Evolutionary conservation across 2,888 invertebrate species (phyloP).

Genomic region (Phyto melanocephala): DNA sequence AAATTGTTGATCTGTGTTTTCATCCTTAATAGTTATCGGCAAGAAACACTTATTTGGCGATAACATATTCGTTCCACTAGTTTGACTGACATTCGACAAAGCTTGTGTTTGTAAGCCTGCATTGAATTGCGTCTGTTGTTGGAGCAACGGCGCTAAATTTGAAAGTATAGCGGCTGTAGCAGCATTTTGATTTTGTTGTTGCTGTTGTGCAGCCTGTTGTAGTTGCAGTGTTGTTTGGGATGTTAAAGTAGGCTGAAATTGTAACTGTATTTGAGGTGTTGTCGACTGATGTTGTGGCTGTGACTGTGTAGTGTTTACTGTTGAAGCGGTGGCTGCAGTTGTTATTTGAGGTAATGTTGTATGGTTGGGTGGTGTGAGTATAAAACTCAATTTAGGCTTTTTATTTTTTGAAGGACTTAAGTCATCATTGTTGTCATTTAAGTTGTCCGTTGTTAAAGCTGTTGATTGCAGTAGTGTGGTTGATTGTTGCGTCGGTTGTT

Average conservation of each 20-base stretch:
- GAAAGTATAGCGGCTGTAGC: constrained; percentile 62
- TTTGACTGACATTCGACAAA: constrained; percentile 36
- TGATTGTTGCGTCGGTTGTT: constrained; percentile 60
- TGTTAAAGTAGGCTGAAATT: constrained; percentile 60
- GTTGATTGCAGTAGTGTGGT: constrained; percentile 50
- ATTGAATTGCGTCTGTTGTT: constrained; percentile 63
- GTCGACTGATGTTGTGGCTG: constrained; percentile 42
- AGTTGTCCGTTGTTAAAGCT: constrained; percentile 69
- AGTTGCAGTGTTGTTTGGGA: constrained; percentile 54
- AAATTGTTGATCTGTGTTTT: constrained; percentile 78
- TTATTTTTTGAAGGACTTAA: constrained; percentile 71
- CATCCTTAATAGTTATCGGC: constrained; percentile 78
- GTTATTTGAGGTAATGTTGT: constrained; percentile 65
- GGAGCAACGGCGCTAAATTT: constrained; percentile 66
- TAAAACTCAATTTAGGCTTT: constrained; percentile 77
- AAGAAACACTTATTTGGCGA: constrained; percentile 77
- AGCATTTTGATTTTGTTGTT: constrained; percentile 66
- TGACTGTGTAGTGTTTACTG: constrained; percentile 8
- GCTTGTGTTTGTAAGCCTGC: constrained; percentile 39
- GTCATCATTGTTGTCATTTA: constrained; percentile 62
- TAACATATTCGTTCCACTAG: constrained; percentile 68
- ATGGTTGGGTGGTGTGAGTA: constrained; percentile 73
- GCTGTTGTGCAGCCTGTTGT: constrained; percentile 63
- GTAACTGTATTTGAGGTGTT: constrained; percentile 68
- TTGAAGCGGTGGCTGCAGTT: neutral